Evolutionary conservation across 92 coral and sea anemone genomes (phyloP), one percentile per base, ranked within the genome.

Genomic region (Zoanthus sansibaricus): DNA sequence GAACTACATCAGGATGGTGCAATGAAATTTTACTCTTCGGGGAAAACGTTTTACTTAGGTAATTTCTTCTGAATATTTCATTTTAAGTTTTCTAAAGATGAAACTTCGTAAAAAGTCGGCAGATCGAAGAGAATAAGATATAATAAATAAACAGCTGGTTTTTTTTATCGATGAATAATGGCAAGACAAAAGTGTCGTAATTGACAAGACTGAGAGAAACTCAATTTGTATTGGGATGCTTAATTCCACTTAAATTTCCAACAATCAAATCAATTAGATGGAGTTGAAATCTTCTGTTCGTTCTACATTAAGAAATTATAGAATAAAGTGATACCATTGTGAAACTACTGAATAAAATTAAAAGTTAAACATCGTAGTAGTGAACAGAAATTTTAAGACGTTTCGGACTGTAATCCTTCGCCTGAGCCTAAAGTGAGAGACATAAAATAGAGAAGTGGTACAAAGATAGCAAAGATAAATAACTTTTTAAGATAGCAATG

Each of bases 1-100:
- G 64, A 31, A 52, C 80, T 66, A 76, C 80, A 76, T 76, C 62
- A 44, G 25, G 5, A n/a, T 80, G 42, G 10, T 68, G 42, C 73
- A 62, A 20, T 49, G 45, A 32, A 64, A 1, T 62, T 64, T 49
- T 54, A 33, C 51, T 64, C 47, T 31, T n/a, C 10, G 20, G 17
- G 71, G 46, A 61, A 45, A 37, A 15, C 3, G 6, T 10, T 75
- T 76, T 54, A 76, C 21, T 76, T 20, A 15, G 11, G 48, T 30
- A 52, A 11, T 21, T 20, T 16, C 17, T 20, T 37, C 58, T 48
- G 30, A 47, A 49, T 20, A 8, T 56, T 76, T 7, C 10, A 69
- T 14, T 30, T 32, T 2, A 9, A 6, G 8, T 69, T 69, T 69
- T 69, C 7, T 11, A 76, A 54, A 76, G 46, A 44, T 16, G 45